Evolutionary conservation across 2,888 invertebrate species (phyloP).

Genomic region (Amphiduros pacificus): DNA sequence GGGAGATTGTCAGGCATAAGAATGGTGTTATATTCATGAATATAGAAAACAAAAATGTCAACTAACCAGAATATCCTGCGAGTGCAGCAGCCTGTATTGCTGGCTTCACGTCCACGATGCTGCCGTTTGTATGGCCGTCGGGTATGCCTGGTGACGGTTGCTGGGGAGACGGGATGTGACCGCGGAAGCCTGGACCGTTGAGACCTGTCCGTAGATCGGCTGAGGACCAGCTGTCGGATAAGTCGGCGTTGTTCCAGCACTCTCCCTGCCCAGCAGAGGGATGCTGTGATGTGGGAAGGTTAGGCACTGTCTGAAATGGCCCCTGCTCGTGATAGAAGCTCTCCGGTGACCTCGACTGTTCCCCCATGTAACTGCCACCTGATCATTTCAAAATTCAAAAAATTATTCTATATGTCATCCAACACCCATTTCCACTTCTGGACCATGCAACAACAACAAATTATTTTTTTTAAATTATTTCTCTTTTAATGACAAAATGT

Average conservation of each 20-base stretch:
- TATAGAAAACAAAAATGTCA: too few species aligned
- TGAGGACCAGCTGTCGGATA: background rate
- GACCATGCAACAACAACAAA: too few species aligned
- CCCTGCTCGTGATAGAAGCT: slow-evolving; percentile 35
- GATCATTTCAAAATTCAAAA: background rate
- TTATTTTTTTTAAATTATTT: too few species aligned
- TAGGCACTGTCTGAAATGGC: slow-evolving; percentile 77
- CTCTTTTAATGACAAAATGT: too few species aligned
- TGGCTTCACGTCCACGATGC: slow-evolving; percentile 63
- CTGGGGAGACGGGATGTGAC: slow-evolving; percentile 45
- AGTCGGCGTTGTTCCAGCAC: slow-evolving; percentile 11
- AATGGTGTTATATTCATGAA: too few species aligned
- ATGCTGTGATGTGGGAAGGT: slow-evolving; percentile 36
- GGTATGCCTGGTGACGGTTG: slow-evolving; percentile 2
- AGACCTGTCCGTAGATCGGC: too few species aligned
- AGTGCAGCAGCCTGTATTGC: slow-evolving; percentile 69
- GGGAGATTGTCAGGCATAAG: too few species aligned
- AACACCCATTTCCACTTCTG: too few species aligned
- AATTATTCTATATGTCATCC: background rate
- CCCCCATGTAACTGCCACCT: slow-evolving; percentile 32
- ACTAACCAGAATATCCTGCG: slow-evolving; percentile 57
- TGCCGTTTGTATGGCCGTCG: slow-evolving; percentile 8
- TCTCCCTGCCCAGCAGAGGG: slow-evolving; percentile 7
- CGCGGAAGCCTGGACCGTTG: slow-evolving; percentile 3
- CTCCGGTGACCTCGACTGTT: background rate